Conservation (phyloP, 2,797 vertebrate genomes). For the Potorous gilbertii region DNA sequence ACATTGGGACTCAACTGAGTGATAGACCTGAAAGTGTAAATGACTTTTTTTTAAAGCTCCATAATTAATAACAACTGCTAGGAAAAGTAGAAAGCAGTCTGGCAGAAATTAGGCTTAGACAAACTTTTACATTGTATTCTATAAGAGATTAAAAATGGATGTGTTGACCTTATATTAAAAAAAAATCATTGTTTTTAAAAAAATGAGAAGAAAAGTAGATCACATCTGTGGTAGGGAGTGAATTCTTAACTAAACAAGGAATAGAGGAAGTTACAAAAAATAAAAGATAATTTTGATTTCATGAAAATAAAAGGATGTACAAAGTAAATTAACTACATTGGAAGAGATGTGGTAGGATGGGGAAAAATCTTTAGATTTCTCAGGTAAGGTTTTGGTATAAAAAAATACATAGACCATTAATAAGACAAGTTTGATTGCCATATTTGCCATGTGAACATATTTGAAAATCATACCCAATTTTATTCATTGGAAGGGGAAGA, state of each 20-base stretch:
- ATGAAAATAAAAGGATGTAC: not conserved
- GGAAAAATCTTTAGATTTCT: not conserved
- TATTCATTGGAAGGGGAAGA: not conserved
- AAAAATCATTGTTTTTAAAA: not conserved
- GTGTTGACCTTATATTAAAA: not conserved
- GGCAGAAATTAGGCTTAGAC: not conserved
- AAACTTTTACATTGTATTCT: not conserved
- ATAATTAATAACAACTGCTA: not conserved
- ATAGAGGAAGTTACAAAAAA: not conserved
- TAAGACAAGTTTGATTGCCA: not conserved
- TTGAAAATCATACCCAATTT: not conserved
- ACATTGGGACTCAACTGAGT: not conserved
- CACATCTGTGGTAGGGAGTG: not conserved
- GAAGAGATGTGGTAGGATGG: not conserved
- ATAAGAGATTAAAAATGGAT: not conserved
- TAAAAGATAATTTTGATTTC: not conserved
- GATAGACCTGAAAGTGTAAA: not conserved
- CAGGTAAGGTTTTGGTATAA: not conserved
- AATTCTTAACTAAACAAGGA: not conserved
- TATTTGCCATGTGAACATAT: not conserved
- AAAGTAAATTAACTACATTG: not conserved
- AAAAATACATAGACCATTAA: not conserved
- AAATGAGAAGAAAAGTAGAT: not conserved
- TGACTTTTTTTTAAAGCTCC: not conserved
- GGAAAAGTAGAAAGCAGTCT: not conserved